Evolutionary conservation across 1,140 invertebrate species (phyloP).

Genomic region (Phymorhynchus buccinoides): DNA sequence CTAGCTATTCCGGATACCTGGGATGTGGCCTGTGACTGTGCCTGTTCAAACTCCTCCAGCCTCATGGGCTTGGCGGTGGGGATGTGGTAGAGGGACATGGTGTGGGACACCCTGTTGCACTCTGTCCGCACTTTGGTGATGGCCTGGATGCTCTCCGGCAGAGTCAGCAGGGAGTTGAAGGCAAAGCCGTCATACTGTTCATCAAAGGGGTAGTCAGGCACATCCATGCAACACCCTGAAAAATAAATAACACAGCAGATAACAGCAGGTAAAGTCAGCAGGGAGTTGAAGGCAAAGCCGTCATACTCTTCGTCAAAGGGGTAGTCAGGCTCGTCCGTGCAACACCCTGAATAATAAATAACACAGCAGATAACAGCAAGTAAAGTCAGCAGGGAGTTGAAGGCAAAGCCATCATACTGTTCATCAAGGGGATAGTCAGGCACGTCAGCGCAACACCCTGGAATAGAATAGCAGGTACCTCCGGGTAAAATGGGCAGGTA

Average conservation of each 20-base stretch:
- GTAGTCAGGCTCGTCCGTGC: not conserved
- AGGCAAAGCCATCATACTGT: constrained; percentile 55
- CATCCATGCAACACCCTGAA: constrained; percentile 66
- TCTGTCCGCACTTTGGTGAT: constrained; percentile 79
- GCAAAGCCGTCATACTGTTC: constrained; percentile 72
- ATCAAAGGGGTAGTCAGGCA: constrained; percentile 72
- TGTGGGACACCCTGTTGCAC: constrained; percentile 77
- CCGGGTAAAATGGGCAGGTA: no score
- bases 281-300: constrained; percentile 66
- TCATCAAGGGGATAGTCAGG: not conserved
- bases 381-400: constrained; percentile 64
- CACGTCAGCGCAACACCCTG: not conserved
- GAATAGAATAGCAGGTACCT: not conserved
- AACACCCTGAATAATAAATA: not conserved
- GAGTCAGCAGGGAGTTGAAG: constrained; percentile 72
- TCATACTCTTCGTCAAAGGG: not conserved
- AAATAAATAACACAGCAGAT: not conserved
- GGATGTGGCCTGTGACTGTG: constrained; percentile 72
- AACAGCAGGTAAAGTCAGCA: constrained; percentile 58
- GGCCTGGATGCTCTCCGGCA: constrained; percentile 79
- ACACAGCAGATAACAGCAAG: not conserved
- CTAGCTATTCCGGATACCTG: no score
- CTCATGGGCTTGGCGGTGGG: constrained; percentile 79
- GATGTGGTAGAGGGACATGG: constrained; percentile 79
- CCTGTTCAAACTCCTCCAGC: constrained; percentile 76